Evolutionary conservation across 1,140 invertebrate species (phyloP), one percentile per base, ranked within the genome.

Genomic region (Araneus ventricosus): DNA sequence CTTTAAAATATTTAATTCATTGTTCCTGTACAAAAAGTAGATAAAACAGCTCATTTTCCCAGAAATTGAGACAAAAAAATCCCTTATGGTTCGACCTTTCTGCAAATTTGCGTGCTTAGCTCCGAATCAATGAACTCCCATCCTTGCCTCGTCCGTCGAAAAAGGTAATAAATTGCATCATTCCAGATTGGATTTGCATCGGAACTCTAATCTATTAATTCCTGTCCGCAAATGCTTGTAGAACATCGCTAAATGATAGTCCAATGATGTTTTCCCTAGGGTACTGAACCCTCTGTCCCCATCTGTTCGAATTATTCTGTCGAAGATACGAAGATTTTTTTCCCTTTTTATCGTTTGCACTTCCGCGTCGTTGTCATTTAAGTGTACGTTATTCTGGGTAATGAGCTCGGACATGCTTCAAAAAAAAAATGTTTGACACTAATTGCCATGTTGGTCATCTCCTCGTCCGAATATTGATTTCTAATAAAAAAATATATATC

Each of bases 291-390:
- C 67, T 34, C 4, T 34, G 20, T 7, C 30, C 30, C 30, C 27
- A 30, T 75, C 67, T 4, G 30, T 75, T 17, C 24, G 7, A 67
- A 67, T 67, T 67, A 67, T 67, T 67, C 10, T 75, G 67, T 34
- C 34, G 30, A 4, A 14, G 27, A 70, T 34, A 30, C 27, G 67
- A 6, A 75, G n/a, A 63, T 24, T 63, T 61, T n/a, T 24, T 41
- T 45, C 17, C 2, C 45, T 30, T 34, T 75, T 75, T 75, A 75
- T 75, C 67, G 67, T 75, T 30, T 75, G 7, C 30, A 75, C 67
- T 75, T 75, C 67, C 67, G 67, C 30, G 34, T 34, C 67, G 67
- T 75, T 75, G 67, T 4, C 67, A 20, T 75, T 75, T 75, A 75
- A 75, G 34, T 37, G 34, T 75, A 34, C 67, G 30, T 75, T 37